Percentiles rank a stretch among this genome's conserved stretches.
These are phyloP conservation scores for Anguilla pacifica DNA, from an alignment of 2,797 vertebrate genomes.

Conservation along the genomic window DNA sequence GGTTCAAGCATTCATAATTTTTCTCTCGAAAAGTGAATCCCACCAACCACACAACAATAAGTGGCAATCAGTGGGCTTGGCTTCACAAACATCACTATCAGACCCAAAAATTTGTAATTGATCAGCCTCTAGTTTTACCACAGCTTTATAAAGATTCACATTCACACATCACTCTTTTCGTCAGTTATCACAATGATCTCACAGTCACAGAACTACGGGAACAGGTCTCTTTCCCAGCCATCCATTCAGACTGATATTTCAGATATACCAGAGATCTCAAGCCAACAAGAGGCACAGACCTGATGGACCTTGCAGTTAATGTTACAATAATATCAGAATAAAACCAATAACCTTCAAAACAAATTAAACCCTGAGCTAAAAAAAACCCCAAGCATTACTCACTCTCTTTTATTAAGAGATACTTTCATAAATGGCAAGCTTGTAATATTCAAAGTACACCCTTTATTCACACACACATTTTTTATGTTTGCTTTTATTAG, in stretches of 20 bases:
- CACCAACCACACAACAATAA: neutral
- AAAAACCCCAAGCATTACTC: neutral
- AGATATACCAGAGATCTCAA: constrained; percentile 9
- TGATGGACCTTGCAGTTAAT: constrained; percentile 36
- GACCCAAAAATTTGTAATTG: neutral
- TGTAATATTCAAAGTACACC: neutral
- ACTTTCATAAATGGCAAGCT: neutral
- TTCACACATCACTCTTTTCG: neutral
- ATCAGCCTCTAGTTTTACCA: neutral
- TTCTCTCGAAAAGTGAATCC: neutral
- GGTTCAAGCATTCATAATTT: neutral
- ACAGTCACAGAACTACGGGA: neutral
- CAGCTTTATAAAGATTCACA: neutral
- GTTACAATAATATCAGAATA: constrained; percentile 28
- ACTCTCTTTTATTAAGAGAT: constrained; percentile 21
- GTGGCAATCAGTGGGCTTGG: neutral
- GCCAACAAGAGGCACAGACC: neutral
- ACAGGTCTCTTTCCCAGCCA: neutral
- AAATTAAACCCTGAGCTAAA: constrained; percentile 21
- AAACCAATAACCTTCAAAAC: constrained; percentile 33
- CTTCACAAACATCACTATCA: neutral
- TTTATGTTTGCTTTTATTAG: neutral
- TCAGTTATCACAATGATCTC: neutral
- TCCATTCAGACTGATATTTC: neutral
- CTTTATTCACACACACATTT: neutral